These are phyloP conservation scores for Scaptomyza hsui DNA, from an alignment of 1,140 invertebrate genomes.

Conservation along the genomic window DNA sequence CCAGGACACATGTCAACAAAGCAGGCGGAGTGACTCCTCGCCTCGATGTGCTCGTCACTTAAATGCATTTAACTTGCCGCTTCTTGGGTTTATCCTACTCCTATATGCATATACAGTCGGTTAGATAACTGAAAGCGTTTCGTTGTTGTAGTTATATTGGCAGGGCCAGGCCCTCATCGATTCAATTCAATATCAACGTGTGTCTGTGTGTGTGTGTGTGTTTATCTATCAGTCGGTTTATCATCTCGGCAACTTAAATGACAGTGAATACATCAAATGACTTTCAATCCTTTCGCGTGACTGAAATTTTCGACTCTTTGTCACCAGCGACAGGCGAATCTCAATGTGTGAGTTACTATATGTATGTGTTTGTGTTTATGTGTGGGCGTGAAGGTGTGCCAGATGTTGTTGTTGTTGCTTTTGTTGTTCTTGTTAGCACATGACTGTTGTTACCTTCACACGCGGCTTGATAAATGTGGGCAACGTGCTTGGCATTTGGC, in stretches of 20 bases:
- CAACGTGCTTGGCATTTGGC: conserved; percentile 70
- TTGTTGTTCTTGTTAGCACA: conserved; percentile 53
- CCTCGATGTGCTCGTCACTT: conserved; percentile 43
- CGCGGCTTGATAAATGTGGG: conserved; percentile 65
- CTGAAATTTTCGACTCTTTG: conserved; percentile 79
- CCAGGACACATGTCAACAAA: conserved; percentile 69
- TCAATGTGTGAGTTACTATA: neutral
- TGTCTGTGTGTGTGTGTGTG: conserved; percentile 12
- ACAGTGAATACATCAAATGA: conserved; percentile 77
- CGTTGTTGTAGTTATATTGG: conserved; percentile 38
- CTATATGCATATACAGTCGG: conserved; percentile 16
- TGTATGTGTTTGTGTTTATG: neutral
- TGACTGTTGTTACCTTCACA: conserved; percentile 21
- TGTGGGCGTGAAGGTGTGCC: conserved; percentile 28
- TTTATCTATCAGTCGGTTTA: conserved; percentile 65
- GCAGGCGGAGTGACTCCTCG: conserved; percentile 26
- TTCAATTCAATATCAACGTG: conserved; percentile 39
- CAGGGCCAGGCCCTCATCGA: conserved; percentile 26
- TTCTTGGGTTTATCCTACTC: conserved; percentile 16
- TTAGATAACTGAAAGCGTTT: conserved; percentile 33
- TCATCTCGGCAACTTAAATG: conserved; percentile 72
- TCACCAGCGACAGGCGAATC: conserved; percentile 57
- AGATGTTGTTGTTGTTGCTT: conserved; percentile 15
- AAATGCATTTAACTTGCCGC: conserved; percentile 67
- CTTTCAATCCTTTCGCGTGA: conserved; percentile 80